phyloP scores from a whole-genome alignment of 2,888 invertebrate genomes.

The Tipula confusa region DNA sequence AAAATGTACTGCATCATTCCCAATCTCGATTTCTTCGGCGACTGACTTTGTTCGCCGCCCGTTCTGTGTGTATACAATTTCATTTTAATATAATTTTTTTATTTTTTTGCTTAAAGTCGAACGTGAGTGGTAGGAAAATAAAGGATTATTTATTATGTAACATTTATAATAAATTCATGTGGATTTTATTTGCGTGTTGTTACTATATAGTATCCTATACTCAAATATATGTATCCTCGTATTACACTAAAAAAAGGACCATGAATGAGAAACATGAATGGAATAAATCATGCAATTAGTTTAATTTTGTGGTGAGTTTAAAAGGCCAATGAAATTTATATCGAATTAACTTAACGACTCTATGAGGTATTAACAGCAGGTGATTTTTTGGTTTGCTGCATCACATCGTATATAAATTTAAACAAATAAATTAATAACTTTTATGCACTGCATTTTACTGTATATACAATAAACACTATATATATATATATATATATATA shows the following conservation, averaged over 20 bases:
- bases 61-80: neutral
- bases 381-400: neutral
- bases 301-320: neutral
- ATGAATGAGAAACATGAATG: neutral
- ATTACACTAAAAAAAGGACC: neutral
- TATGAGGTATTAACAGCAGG: neutral
- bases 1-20: neutral
- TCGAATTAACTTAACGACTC: neutral
- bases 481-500: no score
- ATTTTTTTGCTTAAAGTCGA: neutral
- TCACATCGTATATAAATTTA: no score
- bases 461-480: no score
- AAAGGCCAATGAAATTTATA: neutral
- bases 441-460: neutral
- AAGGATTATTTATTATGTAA: conserved; percentile 12
- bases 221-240: neutral
- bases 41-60: neutral
- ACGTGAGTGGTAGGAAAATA: neutral
- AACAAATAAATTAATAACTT: neutral
- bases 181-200: neutral
- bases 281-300: conserved; percentile 25
- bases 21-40: neutral
- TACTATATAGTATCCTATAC: neutral
- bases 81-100: no score
- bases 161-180: neutral